Base-by-base conservation (phyloP, 2,888 invertebrate species). In the Lottia scabra region DNA sequence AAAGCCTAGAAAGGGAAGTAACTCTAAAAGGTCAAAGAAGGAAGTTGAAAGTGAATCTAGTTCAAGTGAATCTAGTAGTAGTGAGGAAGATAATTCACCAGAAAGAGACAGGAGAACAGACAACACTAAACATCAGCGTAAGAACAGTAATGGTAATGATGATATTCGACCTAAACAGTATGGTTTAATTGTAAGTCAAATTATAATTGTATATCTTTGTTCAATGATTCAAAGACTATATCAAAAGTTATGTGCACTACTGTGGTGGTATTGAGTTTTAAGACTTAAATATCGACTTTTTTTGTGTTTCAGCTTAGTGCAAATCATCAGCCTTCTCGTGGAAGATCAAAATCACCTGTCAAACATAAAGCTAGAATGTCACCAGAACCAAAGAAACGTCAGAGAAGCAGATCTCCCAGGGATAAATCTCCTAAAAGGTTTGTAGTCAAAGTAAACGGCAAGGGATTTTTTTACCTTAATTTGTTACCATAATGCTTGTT, bases 131-230 rank as follows among this genome's bases (percentile, higher is more conserved):
- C 38, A 38, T 6, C 38, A 38, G 38, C 5, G 5, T 8, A 38
- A 38, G 1, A 38, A 38, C 38, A 38, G 38, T 38, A 38, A 38
- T 38, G 10, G 5, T 19, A 63, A 65, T 44, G 64, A 64, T 66
- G 70, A 65, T 1, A 66, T 73, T 13, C 43, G n/a, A 19, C 62
- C 48, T 13, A 77, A 73, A 65, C 69, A 73, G 45, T 78, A 78
- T 68, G 78, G 78, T 8, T 67, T 78, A n/a, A 75, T 77, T 46
- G 78, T 79, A 70, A 72, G 73, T 74, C 27, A 13, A 63, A 48
- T 45, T 26, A 43, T 66, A 65, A 48, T 44, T n/a, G 15, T 30
- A 30, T 30, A 30, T 30, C 6, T 30, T 30, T 30, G 30, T 30
- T n/a, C n/a, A 6, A 30, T 30, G 30, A 30, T 30, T 30, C 30